Base-by-base conservation (phyloP, 2,113 vertebrate species). In the Melanerpes aurifrons region DNA sequence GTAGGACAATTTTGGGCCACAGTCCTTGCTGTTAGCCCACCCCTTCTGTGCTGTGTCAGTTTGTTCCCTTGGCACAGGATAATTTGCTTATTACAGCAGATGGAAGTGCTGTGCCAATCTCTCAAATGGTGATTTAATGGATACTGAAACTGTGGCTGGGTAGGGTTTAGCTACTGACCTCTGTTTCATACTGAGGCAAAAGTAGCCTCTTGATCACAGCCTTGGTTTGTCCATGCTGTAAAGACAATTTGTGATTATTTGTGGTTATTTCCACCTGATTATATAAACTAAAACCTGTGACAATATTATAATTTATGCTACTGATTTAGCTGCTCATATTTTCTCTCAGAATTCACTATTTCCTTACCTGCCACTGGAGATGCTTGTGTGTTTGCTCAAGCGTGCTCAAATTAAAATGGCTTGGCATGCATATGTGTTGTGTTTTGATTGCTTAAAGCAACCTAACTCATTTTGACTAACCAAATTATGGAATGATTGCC, bases 61-160 rank as follows among this genome's bases (percentile, higher is more conserved):
- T 5, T 69, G 7, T 54, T 70, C 6, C 28, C 6, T 2, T 7
- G 1, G 8, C 13, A 47, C 0, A 3, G 18, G 22, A 6, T 6
- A 70, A 57, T 48, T 82, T 32, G 43, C 0, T 0, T 66, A 47
- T 47, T 13, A 11, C 47, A 40, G 40, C 11, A 40, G 11, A 4
- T 11, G 2, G 6, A 43, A 40, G 12, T 64, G 14, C 7, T 59
- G 13, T n/a, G 7, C 10, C 54, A 68, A 48, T 29, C 15, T 37
- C 28, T 32, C 12, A 57, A 87, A 57, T 54, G n/a, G 11, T 53
- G 19, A 12, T 75, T 59, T 73, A 69, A 54, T 14, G 11, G 24
- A 5, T 59, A 21, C 13, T 56, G 57, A 54, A 79, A 43, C 29
- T 0, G 1, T 47, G 19, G 2, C 25, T 57, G 16, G 43, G 15